Evolutionary conservation across 2,888 invertebrate species (phyloP), one percentile per base, ranked within the genome.

Genomic region (Clanis bilineata): DNA sequence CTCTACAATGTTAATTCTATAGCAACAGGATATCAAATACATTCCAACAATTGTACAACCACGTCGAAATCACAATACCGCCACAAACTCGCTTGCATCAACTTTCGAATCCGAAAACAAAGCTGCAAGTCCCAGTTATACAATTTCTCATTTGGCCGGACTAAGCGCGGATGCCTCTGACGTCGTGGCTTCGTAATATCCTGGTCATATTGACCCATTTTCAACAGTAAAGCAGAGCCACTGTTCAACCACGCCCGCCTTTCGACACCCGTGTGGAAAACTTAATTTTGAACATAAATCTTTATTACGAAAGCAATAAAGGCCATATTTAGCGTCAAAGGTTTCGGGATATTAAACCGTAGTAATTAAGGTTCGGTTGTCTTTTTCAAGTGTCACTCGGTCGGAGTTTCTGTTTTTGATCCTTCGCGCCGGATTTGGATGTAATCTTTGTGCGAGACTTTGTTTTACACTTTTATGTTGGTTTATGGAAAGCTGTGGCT

Each of bases 241-340:
- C 43, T 23, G 7, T 10, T 12, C 15, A 5, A 9, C 39, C 22
- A 12, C 32, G 32, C 32, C 15, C 21, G 25, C 22, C 41, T 21
- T 57, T 9, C 57, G 55, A 58, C 62, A 56, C 12, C 64, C 43
- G 69, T 71, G 70, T 60, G 73, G 71, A 78, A 79, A 77, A 74
- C 41, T 58, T 47, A 70, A 69, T 67, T 64, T 67, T 63, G 69
- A 70, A 79, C 83, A 83, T 75, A 75, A 81, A 80, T 76, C 86
- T 86, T 85, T 88, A 89, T 88, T 87, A 81, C 86, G 76, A 84
- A 85, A 82, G 89, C 87, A 87, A 88, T 89, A 89, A 88, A 86
- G 87, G 65, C 83, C 74, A 88, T 81, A 88, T 85, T 88, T 83
- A 84, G 76, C 76, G 82, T 85, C 86, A 88, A 87, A 86, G 85